Evolutionary conservation across 2,113 vertebrate species (phyloP), one percentile per base, ranked within the genome.

Genomic region (Natator depressus): DNA sequence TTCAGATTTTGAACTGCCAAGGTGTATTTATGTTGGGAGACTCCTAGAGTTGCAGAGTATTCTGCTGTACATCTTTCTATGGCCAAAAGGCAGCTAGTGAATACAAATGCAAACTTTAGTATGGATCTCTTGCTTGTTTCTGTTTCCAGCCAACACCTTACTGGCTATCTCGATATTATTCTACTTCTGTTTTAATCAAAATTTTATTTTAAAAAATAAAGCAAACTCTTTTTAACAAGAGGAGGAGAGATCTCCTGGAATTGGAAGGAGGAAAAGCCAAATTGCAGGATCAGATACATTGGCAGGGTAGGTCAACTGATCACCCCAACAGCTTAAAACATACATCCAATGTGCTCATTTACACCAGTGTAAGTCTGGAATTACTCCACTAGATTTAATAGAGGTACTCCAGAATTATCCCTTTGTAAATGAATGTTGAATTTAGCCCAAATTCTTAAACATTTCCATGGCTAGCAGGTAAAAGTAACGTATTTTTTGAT

Each of bases 71-170:
- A 0, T 14, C 31, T 46, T 65, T 55, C 0, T 1, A 1, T 20
- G 1, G 59, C 42, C 10, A 35, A 86, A 80, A 19, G 8, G 47
- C 78, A 80, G 47, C 47, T 16, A 17, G 47, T 0, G 5, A 38
- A 69, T 0, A 0, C 0, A 4, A 14, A 11, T 54, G 24, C 27
- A 1, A 0, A 16, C 29, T 3, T 38, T n/a, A 79, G 2, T 79
- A 84, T 55, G 24, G 59, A 51, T 91, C 24, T 69, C 42, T 86
- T 87, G n/a, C 25, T 59, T 14, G 9, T 46, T 46, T 85, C 55
- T 25, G 47, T 76, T 10, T 82, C 47, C 88, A 35, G 49, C 53
- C 5, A 89, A 47, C 10, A 38, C 42, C 49, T 93, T 86, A 88
- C 38, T 83, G 84, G 47, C 3, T 84, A 29, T 1, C 27, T 62